Evolutionary conservation across 2,888 invertebrate genomes (phyloP), one percentile per base, ranked within the genome.

Genomic region (Apeira syringaria): DNA sequence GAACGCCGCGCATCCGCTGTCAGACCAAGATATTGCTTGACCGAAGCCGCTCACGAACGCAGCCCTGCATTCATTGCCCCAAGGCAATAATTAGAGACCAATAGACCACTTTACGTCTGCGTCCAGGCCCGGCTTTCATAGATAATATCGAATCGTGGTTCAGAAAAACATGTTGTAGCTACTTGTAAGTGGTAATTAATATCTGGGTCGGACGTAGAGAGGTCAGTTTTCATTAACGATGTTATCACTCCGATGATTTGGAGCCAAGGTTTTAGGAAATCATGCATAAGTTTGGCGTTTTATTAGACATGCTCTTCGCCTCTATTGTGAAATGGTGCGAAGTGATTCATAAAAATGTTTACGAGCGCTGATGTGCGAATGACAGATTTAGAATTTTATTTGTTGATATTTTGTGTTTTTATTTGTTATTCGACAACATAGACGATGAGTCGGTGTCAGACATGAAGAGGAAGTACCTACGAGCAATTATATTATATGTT

Each of bases 171-270:
- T 43, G 38, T 49, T 44, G 42, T 54, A 49, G 49, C 59, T 60
- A 47, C 45, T 56, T 61, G 59, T 61, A 59, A 57, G 59, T 62
- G 54, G 60, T 64, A 68, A 74, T 75, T 68, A 68, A 60, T 65
- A 82, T 73, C 68, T 81, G 59, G 76, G 77, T 79, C 84, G 84
- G 86, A 83, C 75, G 80, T 74, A 68, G 74, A 74, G 74, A 85
- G 86, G 87, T 79, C 84, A 78, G 64, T 76, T 74, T 74, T 77
- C 79, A 84, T 82, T 80, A 79, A 76, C 77, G 67, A 64, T 70
- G 72, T 77, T 83, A 82, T 79, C 78, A 71, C 64, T 67, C 53
- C 60, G 68, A 74, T 75, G 74, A 80, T 76, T 80, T 69, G 67
- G 55, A 66, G 53, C 64, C 80, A 80, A 81, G 85, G 83, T 64